These are phyloP conservation scores for Drosophila kanapiae DNA, from an alignment of 1,140 invertebrate species.

Conservation along the genomic window DNA sequence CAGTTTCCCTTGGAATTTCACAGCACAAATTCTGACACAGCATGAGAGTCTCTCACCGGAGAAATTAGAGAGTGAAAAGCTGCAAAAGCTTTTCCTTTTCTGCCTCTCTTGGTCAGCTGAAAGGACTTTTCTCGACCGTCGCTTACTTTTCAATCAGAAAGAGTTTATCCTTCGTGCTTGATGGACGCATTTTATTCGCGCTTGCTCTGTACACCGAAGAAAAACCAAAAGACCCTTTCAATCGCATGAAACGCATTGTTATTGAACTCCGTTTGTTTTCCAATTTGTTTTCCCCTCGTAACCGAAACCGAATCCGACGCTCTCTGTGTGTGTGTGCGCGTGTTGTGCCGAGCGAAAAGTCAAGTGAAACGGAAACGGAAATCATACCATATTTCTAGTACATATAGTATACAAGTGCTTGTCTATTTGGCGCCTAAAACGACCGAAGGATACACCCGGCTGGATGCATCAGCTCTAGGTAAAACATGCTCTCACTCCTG, in stretches of 20 bases:
- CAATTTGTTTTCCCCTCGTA: constrained; percentile 40
- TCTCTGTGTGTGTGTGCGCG: constrained; percentile 17
- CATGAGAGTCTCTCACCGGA: constrained; percentile 15
- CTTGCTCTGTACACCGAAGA: constrained; percentile 48
- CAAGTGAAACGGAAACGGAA: constrained; percentile 28
- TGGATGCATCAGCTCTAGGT: constrained; percentile 35
- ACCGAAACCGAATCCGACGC: constrained; percentile 16
- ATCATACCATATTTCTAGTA: constrained; percentile 31
- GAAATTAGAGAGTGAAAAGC: constrained; percentile 46
- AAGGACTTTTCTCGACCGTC: constrained; percentile 18
- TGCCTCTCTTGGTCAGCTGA: constrained; percentile 46
- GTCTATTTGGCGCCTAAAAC: constrained; percentile 61
- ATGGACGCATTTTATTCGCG: constrained; percentile 77
- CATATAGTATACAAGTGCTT: constrained; percentile 23
- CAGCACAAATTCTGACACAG: constrained; percentile 77
- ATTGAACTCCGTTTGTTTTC: constrained; percentile 54
- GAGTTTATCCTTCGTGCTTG: constrained; percentile 85
- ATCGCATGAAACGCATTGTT: constrained; percentile 42
- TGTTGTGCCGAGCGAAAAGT: constrained; percentile 25
- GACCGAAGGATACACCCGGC: constrained; percentile 28
- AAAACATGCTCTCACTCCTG: constrained; percentile 21
- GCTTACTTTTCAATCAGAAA: constrained; percentile 58
- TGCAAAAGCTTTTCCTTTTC: constrained; percentile 29
- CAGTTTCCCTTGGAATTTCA: constrained; percentile 71
- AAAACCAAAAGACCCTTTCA: constrained; percentile 39